A percentile compares a stretch with the other conserved stretches of the same genome.
Evolutionary conservation across 1,140 invertebrate species (phyloP).

Genomic region (Drosophila burlai): DNA sequence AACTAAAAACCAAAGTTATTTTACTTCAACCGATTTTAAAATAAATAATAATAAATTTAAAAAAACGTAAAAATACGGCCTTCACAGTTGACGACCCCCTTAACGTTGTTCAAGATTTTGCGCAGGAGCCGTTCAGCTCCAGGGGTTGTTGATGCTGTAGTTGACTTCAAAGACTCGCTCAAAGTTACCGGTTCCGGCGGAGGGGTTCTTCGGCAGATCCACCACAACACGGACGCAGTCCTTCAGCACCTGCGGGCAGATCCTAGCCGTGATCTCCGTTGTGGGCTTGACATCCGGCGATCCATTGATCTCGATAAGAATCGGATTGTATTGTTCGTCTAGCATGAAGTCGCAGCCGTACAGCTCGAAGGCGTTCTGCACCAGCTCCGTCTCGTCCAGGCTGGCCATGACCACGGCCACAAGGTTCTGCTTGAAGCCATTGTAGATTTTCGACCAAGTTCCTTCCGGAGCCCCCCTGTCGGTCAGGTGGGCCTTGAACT

Average conservation of each 20-base stretch:
- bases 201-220: conserved; percentile 86
- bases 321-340: conserved; percentile 93
- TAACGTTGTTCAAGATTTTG: conserved; percentile 62
- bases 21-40: neutral
- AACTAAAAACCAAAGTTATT: too few species aligned
- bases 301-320: conserved; percentile 97
- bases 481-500: conserved; percentile 90
- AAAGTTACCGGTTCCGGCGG: conserved; percentile 87
- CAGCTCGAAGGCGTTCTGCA: conserved; percentile 94
- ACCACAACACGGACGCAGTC: conserved; percentile 94
- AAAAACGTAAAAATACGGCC: too few species aligned
- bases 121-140: conserved; percentile 57
- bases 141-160: conserved; percentile 68
- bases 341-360: conserved; percentile 97
- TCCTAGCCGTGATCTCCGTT: conserved; percentile 92
- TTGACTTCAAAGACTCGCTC: conserved; percentile 85
- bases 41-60: too few species aligned
- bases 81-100: conserved; percentile 7
- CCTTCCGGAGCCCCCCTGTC: conserved; percentile 81
- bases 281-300: conserved; percentile 93
- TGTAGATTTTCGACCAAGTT: conserved; percentile 91
- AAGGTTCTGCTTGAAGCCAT: conserved; percentile 94
- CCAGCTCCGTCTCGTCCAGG: conserved; percentile 91
- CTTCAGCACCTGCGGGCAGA: conserved; percentile 93
- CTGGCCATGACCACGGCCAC: conserved; percentile 91